phyloP scores from a whole-genome alignment of 2,888 invertebrate genomes.

The Torymus auratus region DNA sequence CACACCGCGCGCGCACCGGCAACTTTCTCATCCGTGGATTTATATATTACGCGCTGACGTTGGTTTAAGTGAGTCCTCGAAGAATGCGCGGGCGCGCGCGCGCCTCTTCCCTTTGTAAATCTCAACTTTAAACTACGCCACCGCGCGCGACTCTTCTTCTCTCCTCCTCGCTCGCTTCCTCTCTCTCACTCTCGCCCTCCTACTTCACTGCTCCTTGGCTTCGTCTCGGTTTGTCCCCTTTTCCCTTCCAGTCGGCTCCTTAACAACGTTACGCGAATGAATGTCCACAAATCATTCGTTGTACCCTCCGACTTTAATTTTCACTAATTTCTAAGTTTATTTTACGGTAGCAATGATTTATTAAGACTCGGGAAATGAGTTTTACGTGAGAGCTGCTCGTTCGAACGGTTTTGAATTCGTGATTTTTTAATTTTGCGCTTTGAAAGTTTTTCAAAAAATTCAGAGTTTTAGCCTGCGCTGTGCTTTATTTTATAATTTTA shows the following conservation, averaged over 20 bases:
- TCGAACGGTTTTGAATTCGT: too few species aligned
- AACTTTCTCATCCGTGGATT: constrained; percentile 66
- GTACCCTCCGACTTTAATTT: constrained; percentile 33
- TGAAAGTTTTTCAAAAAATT: too few species aligned
- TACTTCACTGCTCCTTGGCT: background rate
- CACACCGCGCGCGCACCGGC: background rate
- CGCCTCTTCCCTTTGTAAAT: constrained; percentile 40
- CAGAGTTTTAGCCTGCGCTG: too few species aligned
- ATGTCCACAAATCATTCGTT: constrained; percentile 33
- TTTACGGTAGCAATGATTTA: constrained; percentile 4
- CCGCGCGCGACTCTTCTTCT: background rate
- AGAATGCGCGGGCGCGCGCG: constrained; percentile 30
- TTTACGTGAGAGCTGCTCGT: background rate
- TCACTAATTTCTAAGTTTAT: constrained; percentile 23
- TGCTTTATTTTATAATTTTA: too few species aligned
- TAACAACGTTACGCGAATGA: constrained; percentile 28
- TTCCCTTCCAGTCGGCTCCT: background rate
- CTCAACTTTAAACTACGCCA: constrained; percentile 37
- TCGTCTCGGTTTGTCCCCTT: background rate
- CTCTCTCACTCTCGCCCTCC: background rate
- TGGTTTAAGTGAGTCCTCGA: constrained; percentile 64
- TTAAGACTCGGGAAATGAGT: constrained; percentile 3
- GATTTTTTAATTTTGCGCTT: too few species aligned
- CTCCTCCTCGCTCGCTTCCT: background rate
- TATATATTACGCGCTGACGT: constrained; percentile 68